Evolutionary conservation across 2,113 vertebrate species (phyloP).

Genomic region (Galeopterus variegatus): DNA sequence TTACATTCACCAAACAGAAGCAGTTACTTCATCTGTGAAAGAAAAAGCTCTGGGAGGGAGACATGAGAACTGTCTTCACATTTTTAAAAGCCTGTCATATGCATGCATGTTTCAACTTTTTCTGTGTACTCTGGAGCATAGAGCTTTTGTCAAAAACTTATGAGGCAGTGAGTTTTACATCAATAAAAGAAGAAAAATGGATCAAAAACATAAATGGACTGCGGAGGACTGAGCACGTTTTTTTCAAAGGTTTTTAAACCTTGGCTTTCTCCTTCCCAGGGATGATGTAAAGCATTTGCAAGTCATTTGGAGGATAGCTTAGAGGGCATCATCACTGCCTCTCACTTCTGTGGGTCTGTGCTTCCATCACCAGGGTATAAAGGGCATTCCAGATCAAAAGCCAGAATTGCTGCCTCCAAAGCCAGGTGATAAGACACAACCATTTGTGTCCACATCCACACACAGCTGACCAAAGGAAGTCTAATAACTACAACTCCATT

Average conservation of each 20-base stretch:
- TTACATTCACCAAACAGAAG: neutral
- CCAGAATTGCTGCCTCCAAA: neutral
- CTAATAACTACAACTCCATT: neutral
- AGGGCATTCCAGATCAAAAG: neutral
- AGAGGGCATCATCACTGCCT: neutral
- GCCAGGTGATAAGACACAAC: neutral
- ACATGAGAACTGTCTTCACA: neutral
- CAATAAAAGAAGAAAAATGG: constrained; percentile 32
- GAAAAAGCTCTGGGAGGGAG: neutral
- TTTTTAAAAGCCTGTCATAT: constrained; percentile 69
- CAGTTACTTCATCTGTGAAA: constrained; percentile 56
- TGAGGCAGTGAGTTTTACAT: constrained; percentile 57
- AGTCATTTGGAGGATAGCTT: neutral
- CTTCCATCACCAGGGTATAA: neutral
- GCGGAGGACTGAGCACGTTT: neutral
- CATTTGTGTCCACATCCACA: accelerated
- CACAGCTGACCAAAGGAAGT: neutral
- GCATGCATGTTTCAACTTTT: neutral
- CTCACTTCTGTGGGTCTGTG: neutral
- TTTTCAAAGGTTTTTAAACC: constrained; percentile 39
- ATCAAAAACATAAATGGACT: constrained; percentile 54
- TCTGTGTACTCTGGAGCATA: constrained; percentile 61
- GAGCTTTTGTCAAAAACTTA: constrained; percentile 53
- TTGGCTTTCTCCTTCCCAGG: neutral
- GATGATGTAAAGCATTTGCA: neutral